Base-by-base conservation (phyloP, 2,113 vertebrate species). In the Oreochromis niloticus region DNA sequence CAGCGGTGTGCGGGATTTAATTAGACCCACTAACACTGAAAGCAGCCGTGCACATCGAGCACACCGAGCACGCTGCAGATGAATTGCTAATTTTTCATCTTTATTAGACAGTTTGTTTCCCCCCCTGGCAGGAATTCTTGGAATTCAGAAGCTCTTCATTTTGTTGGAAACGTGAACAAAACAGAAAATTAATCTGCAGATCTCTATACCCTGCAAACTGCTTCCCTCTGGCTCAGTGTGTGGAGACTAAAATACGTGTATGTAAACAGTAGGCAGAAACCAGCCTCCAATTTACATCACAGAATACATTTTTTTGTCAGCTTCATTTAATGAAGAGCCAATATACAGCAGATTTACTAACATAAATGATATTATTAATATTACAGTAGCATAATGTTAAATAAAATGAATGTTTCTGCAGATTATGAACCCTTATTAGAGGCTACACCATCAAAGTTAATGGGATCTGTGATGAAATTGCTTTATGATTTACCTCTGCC, bases 1-100 rank as follows among this genome's bases (percentile, higher is more conserved):
- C 73, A 78, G 27, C 27, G 54, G 30, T 86, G 87, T 80, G 92
- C 81, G 78, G 84, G 81, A 80, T 93, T 91, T 93, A 92, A 94
- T 93, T 88, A 93, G 81, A 88, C 13, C 54, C 24, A 19, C 73
- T 50, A 63, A 84, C 82, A 83, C 24, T 79, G 85, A 36, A 36
- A 85, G 80, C 88, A 87, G 85, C 84, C 79, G 30, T 81, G 92
- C 86, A 78, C 83, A 88, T 6, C 61, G 87, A 86, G 84, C 78
- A 89, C 71, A 78, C 16, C 88, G 81, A 52, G 83, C 83, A 82
- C 90, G 57, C 78, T 41, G 90, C 86, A 90, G 83, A 87, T 59
- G 84, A 92, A 82, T 87, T 85, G 63, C 27, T 78, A 11, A 50
- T 75, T 32, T 12, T 32, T 17, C 24, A 48, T 75, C 46, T 78